Evolutionary conservation across 2,888 invertebrate species (phyloP), one percentile per base, ranked within the genome.

Genomic region (Brachycybe producta): DNA sequence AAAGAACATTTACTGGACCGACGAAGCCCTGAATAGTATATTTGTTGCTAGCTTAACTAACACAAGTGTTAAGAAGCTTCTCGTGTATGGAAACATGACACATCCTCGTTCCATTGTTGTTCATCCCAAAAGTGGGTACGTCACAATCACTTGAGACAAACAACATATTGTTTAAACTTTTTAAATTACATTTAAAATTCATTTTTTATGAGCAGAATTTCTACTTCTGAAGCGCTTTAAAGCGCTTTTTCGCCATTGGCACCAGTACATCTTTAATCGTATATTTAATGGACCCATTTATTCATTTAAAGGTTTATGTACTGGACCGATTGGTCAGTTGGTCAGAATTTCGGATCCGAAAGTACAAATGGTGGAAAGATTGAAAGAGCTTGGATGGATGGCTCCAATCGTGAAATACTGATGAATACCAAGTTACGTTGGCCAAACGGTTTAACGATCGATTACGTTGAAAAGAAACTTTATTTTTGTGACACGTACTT

Each of bases 1-100:
- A 52, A 67, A 74, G 52, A 85, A 87, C 69, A 65, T 91, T 51
- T 91, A 84, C 70, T 88, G 86, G 84, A 82, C 83, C 46, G 84
- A 83, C 67, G 78, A 78, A 64, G 77, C 77, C 49, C 69, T 77
- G 56, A 77, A 79, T 51, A 73, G 73, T 46, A 74, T 88, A 55
- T 76, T 73, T 60, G 84, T 82, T 30, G 76, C 81, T 39, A 76
- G 75, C 30, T 64, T 85, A 52, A 71, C 71, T 26, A 75, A 77
- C 60, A 67, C 75, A 34, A 70, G 69, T 44, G 67, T 73, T 51
- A 65, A 73, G 7, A 73, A 73, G 59, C 75, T 75, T 13, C 66
- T 84, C 17, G 67, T 77, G 15, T 67, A 71, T 38, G 75, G 74
- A 19, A 69, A 63, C 59, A 70, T 70, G 62, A 70, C 65, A 62